Conservation (phyloP, 2,797 vertebrate genomes). For the Mycteria americana region DNA sequence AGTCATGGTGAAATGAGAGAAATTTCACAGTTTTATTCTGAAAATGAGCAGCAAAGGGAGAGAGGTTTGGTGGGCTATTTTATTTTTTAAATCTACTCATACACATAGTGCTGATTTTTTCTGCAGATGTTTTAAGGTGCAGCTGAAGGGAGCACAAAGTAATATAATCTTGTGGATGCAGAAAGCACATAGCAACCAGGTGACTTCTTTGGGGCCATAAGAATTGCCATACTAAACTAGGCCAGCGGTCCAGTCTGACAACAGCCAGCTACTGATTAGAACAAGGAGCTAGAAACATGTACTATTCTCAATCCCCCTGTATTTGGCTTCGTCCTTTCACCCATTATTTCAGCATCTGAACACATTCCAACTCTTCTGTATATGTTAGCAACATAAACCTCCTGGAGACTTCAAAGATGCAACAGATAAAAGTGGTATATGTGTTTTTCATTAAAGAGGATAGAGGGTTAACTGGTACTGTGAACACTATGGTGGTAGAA, state of each 20-base stretch:
- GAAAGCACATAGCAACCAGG: background rate
- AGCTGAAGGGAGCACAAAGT: background rate
- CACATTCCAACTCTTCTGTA: background rate
- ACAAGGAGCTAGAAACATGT: background rate
- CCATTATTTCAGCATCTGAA: background rate
- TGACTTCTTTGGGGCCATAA: background rate
- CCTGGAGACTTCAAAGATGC: background rate
- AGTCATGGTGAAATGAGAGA: constrained; percentile 9
- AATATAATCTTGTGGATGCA: background rate
- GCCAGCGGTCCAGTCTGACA: background rate
- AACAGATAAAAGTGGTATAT: background rate
- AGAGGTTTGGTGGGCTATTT: background rate
- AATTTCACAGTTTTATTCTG: constrained; percentile 42
- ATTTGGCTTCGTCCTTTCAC: background rate
- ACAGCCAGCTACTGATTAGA: background rate
- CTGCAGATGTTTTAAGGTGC: background rate
- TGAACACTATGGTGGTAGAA: background rate
- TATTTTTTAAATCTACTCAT: background rate
- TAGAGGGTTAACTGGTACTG: background rate
- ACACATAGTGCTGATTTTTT: background rate
- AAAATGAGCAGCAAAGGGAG: background rate
- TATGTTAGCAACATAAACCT: background rate
- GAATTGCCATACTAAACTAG: background rate
- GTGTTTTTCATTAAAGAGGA: background rate
- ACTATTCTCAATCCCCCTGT: background rate